Evolutionary conservation across 2,797 vertebrate genomes (phyloP).

Genomic region (Taenioides sp.): DNA sequence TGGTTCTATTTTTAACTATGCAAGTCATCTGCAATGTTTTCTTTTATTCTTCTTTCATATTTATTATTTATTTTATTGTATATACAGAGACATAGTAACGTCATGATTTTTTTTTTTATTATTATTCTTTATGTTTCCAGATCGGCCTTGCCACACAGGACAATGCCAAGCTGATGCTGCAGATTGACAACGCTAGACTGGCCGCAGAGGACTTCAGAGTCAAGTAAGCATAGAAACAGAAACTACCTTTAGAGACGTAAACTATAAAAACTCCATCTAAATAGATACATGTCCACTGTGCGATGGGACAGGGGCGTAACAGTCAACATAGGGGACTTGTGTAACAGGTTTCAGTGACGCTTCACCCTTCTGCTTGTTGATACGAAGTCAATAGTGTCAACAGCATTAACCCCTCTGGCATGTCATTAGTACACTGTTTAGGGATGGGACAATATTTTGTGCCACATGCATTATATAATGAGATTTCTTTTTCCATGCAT

Average conservation of each 20-base stretch:
- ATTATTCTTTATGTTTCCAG: conserved; percentile 48
- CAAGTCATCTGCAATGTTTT: background rate
- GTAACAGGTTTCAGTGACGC: conserved; percentile 36
- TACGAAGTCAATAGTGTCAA: background rate
- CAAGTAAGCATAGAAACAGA: conserved; percentile 66
- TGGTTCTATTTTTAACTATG: background rate
- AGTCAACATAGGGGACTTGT: conserved; percentile 41
- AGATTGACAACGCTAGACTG: conserved; percentile 78
- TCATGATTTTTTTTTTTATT: background rate
- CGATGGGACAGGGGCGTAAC: background rate
- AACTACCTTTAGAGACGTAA: background rate
- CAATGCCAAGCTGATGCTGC: conserved; percentile 71
- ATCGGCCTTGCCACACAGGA: conserved; percentile 55
- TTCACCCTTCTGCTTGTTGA: background rate
- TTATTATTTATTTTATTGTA: too few species aligned
- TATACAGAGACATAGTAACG: background rate
- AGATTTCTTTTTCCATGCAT: too few species aligned
- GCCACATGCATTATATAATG: too few species aligned
- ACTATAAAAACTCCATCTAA: too few species aligned
- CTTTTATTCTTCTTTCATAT: background rate
- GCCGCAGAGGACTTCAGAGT: conserved; percentile 78
- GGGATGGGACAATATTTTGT: too few species aligned
- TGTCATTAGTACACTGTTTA: background rate
- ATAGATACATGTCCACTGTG: background rate
- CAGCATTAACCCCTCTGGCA: background rate